A percentile compares a stretch with the other conserved stretches of the same genome.
These are phyloP conservation scores for Sorex araneus DNA, from an alignment of 2,113 vertebrate species.

Conservation along the genomic window DNA sequence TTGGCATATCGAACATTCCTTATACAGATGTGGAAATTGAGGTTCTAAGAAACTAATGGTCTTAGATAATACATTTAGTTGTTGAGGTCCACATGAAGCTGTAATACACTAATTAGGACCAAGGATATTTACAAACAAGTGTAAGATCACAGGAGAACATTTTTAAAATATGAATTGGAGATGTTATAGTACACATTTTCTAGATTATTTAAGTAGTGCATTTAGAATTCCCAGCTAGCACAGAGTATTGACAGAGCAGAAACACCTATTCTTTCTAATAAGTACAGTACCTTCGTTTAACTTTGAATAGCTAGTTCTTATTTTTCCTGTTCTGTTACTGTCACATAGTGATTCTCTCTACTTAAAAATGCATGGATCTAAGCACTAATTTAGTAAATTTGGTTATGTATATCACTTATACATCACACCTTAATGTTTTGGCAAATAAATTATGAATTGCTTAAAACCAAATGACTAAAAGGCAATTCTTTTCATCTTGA, in stretches of 20 bases:
- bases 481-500: background rate
- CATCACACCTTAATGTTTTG: background rate
- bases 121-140: constrained; percentile 37
- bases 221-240: background rate
- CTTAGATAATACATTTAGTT: background rate
- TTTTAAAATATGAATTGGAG: background rate
- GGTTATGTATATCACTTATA: background rate
- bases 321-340: background rate
- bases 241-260: background rate
- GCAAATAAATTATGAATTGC: background rate
- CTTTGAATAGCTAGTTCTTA: background rate
- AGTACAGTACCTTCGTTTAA: background rate
- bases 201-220: background rate
- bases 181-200: background rate
- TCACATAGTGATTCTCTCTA: background rate
- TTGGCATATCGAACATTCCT: no score
- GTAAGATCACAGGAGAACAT: background rate
- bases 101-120: background rate
- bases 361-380: background rate
- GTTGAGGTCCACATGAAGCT: background rate
- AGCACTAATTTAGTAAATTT: background rate
- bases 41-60: background rate
- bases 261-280: background rate
- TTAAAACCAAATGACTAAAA: constrained; percentile 32
- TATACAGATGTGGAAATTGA: background rate